A percentile compares a stretch with the other conserved stretches of the same genome.
Evolutionary conservation across 2,113 vertebrate genomes (phyloP).

Genomic region (Uria lomvia): DNA sequence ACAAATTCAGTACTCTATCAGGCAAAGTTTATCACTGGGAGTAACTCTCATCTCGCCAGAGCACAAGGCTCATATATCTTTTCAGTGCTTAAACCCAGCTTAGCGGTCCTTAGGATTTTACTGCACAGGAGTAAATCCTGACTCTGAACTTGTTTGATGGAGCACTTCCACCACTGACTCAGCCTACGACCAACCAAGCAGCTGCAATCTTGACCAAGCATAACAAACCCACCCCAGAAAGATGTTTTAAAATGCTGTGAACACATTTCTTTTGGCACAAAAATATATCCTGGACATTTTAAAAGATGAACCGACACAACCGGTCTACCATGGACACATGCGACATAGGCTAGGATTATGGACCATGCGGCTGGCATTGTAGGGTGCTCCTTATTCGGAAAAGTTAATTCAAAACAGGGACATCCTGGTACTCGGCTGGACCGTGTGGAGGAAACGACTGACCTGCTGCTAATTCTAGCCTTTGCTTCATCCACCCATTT

Average conservation of each 20-base stretch:
- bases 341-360: fast-evolving
- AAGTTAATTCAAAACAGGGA: neutral
- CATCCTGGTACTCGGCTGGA: neutral
- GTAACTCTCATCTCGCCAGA: neutral
- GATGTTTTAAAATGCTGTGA: fast-evolving
- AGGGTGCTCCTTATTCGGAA: neutral
- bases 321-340: fast-evolving
- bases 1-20: neutral
- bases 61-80: neutral
- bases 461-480: neutral
- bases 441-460: fast-evolving
- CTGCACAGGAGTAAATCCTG: neutral
- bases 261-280: fast-evolving
- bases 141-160: neutral
- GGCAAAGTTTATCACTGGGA: neutral
- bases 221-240: neutral
- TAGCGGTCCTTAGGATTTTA: neutral
- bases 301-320: fast-evolving
- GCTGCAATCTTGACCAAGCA: fast-evolving
- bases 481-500: neutral
- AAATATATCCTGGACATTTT: neutral
- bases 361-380: fast-evolving
- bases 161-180: neutral
- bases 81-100: neutral
- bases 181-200: fast-evolving